phyloP scores from a whole-genome alignment of 1,140 invertebrate genomes.

The Apolygus lucorum region DNA sequence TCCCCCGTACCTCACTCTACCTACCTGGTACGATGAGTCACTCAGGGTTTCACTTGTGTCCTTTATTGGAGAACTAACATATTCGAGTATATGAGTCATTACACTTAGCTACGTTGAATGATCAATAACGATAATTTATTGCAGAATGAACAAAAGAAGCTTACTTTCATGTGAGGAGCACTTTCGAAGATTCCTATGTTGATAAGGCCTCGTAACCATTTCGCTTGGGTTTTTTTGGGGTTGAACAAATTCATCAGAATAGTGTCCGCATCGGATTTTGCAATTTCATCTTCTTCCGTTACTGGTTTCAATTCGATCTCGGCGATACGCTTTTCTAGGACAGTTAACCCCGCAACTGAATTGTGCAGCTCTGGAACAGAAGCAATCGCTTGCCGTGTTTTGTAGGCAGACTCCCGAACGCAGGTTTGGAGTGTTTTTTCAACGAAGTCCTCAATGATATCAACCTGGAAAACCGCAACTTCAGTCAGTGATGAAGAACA shows the following conservation, averaged over 20 bases:
- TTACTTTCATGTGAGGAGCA: slow-evolving; percentile 32
- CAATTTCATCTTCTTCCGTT: slow-evolving; percentile 17
- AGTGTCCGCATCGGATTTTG: slow-evolving; percentile 1
- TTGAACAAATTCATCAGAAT: slow-evolving; percentile 19
- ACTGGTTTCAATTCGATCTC: not conserved
- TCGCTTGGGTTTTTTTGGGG: slow-evolving; percentile 3
- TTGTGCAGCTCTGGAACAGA: not conserved
- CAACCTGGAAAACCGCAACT: not conserved
- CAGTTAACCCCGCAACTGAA: not conserved
- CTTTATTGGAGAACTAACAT: too few relatives aligned
- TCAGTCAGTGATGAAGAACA: too few relatives aligned
- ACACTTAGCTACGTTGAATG: too few relatives aligned
- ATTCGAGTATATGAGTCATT: too few relatives aligned
- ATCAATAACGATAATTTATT: too few relatives aligned
- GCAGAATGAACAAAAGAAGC: not conserved
- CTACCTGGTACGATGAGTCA: too few relatives aligned
- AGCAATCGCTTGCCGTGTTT: not conserved
- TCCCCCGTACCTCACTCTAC: too few relatives aligned
- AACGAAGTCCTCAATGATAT: not conserved
- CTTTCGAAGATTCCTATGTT: slow-evolving; percentile 22
- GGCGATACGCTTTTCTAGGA: not conserved
- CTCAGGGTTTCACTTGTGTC: too few relatives aligned
- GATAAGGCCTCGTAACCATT: slow-evolving; percentile 14
- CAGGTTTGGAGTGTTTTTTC: slow-evolving; percentile 12
- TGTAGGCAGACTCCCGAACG: slow-evolving; percentile 1